Percentiles rank a stretch among this genome's conserved stretches.
Evolutionary conservation across 2,113 vertebrate species (phyloP).

Genomic region (Zeus faber): DNA sequence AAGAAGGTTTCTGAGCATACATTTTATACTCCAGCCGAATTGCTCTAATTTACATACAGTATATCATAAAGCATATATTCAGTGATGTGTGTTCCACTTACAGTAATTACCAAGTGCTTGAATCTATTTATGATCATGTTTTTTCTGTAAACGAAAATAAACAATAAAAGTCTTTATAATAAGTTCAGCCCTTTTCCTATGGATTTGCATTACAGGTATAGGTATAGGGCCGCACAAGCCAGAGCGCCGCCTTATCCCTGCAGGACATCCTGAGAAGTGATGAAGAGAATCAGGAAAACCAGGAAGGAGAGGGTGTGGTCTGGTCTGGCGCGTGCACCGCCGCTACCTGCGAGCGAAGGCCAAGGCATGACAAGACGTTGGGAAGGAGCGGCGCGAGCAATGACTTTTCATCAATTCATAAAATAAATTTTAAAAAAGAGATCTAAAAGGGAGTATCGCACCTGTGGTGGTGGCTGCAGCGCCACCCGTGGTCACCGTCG

Average conservation of each 20-base stretch:
- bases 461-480: background rate
- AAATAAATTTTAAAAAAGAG: no score
- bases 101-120: background rate
- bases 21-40: no score
- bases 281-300: constrained; percentile 29
- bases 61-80: background rate
- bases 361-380: background rate
- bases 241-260: constrained; percentile 37
- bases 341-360: constrained; percentile 20
- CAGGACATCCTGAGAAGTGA: constrained; percentile 24
- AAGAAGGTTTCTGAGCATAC: background rate
- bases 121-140: no score
- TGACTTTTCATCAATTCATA: no score
- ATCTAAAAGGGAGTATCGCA: background rate
- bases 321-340: constrained; percentile 10
- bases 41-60: background rate
- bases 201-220: background rate
- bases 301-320: constrained; percentile 31
- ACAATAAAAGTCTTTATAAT: constrained; percentile 1
- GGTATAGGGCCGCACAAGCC: background rate
- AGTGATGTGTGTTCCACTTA: background rate
- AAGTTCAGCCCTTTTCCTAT: background rate
- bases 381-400: background rate
- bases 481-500: background rate
- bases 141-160: background rate